These are phyloP conservation scores for Epizoanthus scotinus DNA, from an alignment of 92 coral and sea anemone species.

Conservation along the genomic window DNA sequence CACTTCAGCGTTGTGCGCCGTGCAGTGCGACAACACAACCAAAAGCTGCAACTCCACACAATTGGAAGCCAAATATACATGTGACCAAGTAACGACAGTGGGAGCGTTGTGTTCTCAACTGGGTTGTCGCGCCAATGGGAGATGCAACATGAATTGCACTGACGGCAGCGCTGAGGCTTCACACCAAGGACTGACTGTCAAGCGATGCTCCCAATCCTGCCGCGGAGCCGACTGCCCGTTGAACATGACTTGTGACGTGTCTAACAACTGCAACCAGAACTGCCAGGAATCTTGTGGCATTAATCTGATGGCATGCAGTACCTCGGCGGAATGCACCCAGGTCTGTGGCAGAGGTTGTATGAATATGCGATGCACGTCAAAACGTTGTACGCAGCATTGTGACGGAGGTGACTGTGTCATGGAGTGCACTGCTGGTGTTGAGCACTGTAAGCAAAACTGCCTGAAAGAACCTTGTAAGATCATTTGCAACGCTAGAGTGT, in stretches of 20 bases:
- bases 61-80: background rate
- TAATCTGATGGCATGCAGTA: conserved; percentile 15
- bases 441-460: conserved; percentile 15
- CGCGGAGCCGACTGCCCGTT: conserved; percentile 1
- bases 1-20: conserved; percentile 2
- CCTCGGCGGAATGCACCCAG: conserved; percentile 31
- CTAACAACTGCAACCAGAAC: conserved; percentile 16
- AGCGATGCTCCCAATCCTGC: conserved; percentile 27
- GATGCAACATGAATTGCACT: conserved; percentile 33
- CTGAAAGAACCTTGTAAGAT: conserved; percentile 13
- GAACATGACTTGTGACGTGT: conserved; percentile 26
- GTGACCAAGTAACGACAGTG: conserved; percentile 1
- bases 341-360: conserved; percentile 21
- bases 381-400: conserved; percentile 22
- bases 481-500: conserved; percentile 17
- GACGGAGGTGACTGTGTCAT: conserved; percentile 16
- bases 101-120: conserved; percentile 7
- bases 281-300: conserved; percentile 16
- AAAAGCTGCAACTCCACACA: conserved; percentile 20
- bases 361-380: conserved; percentile 27
- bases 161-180: background rate
- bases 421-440: conserved; percentile 25
- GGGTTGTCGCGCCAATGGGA: conserved; percentile 13
- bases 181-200: background rate
- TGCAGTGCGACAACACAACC: conserved; percentile 17